Evolutionary conservation across 1,140 invertebrate species (phyloP).

Genomic region (Bombyx mandarina): DNA sequence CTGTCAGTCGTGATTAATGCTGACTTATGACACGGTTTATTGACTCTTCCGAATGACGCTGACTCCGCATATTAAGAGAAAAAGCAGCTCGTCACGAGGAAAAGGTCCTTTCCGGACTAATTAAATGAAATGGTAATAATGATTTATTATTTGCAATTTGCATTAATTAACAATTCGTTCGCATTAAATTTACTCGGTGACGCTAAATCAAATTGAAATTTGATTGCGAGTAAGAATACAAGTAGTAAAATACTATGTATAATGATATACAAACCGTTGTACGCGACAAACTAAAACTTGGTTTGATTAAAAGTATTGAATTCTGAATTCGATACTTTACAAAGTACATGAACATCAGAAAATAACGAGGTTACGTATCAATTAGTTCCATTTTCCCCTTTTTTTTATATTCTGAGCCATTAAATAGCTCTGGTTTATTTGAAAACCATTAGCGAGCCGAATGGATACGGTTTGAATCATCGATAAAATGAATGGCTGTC

Average conservation of each 20-base stretch:
- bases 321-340: too few relatives aligned
- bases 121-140: constrained; percentile 15
- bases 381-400: constrained; percentile 30
- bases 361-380: constrained; percentile 24
- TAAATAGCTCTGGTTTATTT: constrained; percentile 36
- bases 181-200: not conserved
- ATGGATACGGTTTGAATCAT: constrained; percentile 33
- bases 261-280: too few relatives aligned
- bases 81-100: constrained; percentile 18
- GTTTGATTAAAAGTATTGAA: too few relatives aligned
- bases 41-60: constrained; percentile 25
- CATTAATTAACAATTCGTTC: not conserved
- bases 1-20: constrained; percentile 45
- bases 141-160: constrained; percentile 10
- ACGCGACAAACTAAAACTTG: too few relatives aligned
- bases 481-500: constrained; percentile 36
- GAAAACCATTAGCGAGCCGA: constrained; percentile 38
- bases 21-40: constrained; percentile 37
- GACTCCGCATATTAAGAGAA: constrained; percentile 24
- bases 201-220: too few relatives aligned
- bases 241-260: too few relatives aligned
- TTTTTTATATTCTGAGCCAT: constrained; percentile 30
- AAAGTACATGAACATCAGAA: not conserved
- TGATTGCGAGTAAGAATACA: too few relatives aligned
- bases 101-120: constrained; percentile 13